Base-by-base conservation (phyloP, 2,113 vertebrate genomes). In the Heteronetta atricapilla region DNA sequence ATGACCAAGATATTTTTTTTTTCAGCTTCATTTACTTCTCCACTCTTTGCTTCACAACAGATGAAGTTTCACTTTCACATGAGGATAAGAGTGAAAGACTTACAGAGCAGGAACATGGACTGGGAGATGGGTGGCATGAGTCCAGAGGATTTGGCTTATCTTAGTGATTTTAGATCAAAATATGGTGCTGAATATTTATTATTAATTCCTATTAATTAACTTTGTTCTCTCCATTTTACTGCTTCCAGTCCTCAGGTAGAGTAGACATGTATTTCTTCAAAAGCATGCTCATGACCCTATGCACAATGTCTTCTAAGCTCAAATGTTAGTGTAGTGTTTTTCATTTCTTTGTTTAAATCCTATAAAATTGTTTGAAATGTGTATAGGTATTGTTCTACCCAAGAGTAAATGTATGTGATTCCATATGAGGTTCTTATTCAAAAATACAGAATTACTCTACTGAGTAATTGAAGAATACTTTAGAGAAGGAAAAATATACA, bases 371-470 rank as follows among this genome's bases (percentile, higher is more conserved):
- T 79, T 75, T 89, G 56, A 91, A 91, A 60, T 3, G n/a, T 3
- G 0, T 44, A 15, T 34, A 1, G 0, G 8, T 68, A 62, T 4
- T 11, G 7, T 72, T 89, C 34, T 19, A 52, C 18, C 23, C 9
- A 40, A 20, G 11, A 94, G 17, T 75, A 87, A 87, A 85, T 21
- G 9, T 0, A 18, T 75, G 11, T 1, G 7, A 72, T 78, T 87
- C 10, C 3, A 78, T 84, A 40, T 0, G 1, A n/a, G 10, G 8
- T 26, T 86, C 36, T 58, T 85, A 50, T 7, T 91, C 44, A 89
- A 36, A 33, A 82, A 53, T 11, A 62, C 0, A 2, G 18, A 88
- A 78, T 70, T 66, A 28, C 44, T 58, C 25, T 69, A 64, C 6
- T 62, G 33, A 91, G 14, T 46, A 82, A 64, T 0, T 82, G 11